Percentiles rank a stretch among this genome's conserved stretches.
These are phyloP conservation scores for Tringa solitaria DNA, from an alignment of 2,113 vertebrate species.

Conservation along the genomic window DNA sequence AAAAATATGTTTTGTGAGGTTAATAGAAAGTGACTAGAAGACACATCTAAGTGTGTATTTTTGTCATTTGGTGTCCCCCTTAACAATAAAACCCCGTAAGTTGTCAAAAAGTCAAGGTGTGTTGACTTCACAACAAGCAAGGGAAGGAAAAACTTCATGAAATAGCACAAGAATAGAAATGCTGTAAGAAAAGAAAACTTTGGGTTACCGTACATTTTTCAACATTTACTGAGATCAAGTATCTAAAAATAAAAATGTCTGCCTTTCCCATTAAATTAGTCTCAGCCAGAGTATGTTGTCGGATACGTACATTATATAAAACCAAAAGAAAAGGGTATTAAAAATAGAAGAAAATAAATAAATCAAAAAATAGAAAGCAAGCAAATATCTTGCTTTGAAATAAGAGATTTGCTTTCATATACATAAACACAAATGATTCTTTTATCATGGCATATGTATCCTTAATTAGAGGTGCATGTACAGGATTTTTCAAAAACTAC, in stretches of 20 bases:
- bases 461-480: neutral
- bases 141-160: neutral
- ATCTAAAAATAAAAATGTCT: constrained; percentile 44
- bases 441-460: neutral
- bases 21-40: neutral
- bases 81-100: neutral
- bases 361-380: neutral
- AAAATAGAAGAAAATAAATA: constrained; percentile 44
- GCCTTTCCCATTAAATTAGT: constrained; percentile 29
- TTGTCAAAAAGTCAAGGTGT: neutral
- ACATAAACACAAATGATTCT: constrained; percentile 16
- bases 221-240: neutral
- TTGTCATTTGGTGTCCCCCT: neutral
- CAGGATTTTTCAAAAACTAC: neutral
- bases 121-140: constrained; percentile 11
- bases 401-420: constrained; percentile 1
- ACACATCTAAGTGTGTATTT: neutral
- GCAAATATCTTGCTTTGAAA: constrained; percentile 3
- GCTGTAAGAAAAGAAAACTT: neutral
- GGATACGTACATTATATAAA: neutral
- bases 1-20: neutral
- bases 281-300: neutral
- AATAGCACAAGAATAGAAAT: neutral
- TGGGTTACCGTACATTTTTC: neutral
- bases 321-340: neutral